These are phyloP conservation scores for Amblyjoppa fuscipennis DNA, from an alignment of 2,888 invertebrate species.

Conservation along the genomic window DNA sequence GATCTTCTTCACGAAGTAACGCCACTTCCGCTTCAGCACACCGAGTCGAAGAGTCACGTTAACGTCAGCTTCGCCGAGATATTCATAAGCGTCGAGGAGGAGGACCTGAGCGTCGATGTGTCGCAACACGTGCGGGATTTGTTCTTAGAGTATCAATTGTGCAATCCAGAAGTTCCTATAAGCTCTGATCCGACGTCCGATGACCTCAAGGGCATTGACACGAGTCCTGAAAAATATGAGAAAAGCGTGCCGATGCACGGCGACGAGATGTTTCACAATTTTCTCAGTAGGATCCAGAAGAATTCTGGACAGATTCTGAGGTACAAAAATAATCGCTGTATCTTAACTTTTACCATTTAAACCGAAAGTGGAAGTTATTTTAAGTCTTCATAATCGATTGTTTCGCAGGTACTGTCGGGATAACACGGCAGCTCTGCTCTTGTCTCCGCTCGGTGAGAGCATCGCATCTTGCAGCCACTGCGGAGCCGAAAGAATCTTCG, in stretches of 20 bases:
- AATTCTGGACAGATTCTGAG: conserved; percentile 94
- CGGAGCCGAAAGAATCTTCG: conserved; percentile 91
- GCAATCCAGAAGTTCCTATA: conserved; percentile 78
- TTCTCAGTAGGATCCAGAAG: conserved; percentile 89
- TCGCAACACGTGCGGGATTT: conserved; percentile 89
- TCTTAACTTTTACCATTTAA: background rate
- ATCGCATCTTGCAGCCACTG: conserved; percentile 89
- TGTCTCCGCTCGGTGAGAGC: conserved; percentile 88
- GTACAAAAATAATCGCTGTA: conserved; percentile 84
- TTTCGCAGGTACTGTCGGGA: conserved; percentile 91
- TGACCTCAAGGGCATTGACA: conserved; percentile 80
- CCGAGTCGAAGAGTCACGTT: conserved; percentile 75
- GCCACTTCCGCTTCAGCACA: conserved; percentile 85
- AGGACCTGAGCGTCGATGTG: conserved; percentile 84
- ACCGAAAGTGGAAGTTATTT: conserved; percentile 24
- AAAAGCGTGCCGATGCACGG: conserved; percentile 93
- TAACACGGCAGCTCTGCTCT: conserved; percentile 88
- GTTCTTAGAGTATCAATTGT: conserved; percentile 88
- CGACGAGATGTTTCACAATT: conserved; percentile 93
- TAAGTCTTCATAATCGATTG: conserved; percentile 14
- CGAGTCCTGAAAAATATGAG: conserved; percentile 91
- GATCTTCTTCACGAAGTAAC: conserved; percentile 90
- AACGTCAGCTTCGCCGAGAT: conserved; percentile 84
- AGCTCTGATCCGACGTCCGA: conserved; percentile 74
- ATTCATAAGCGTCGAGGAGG: conserved; percentile 89